Evolutionary conservation across 2,797 vertebrate species (phyloP).

Genomic region (Cuculus canorus): DNA sequence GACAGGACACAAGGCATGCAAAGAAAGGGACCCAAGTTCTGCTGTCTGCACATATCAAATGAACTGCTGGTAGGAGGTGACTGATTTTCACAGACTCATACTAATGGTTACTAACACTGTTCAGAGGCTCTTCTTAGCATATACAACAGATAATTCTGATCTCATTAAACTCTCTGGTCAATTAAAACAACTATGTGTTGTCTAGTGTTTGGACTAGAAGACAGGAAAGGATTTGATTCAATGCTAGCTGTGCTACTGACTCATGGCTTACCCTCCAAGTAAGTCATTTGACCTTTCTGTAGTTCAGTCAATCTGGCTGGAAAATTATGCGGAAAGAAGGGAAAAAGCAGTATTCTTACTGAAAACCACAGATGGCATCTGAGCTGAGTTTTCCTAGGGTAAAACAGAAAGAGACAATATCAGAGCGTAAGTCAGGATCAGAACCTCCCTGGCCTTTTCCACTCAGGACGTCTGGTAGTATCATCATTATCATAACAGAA

Average conservation of each 20-base stretch:
- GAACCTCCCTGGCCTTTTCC: slow-evolving; percentile 51
- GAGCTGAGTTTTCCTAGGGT: slow-evolving; percentile 52
- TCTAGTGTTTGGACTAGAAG: slow-evolving; percentile 40
- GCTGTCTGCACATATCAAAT: not conserved
- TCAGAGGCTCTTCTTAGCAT: not conserved
- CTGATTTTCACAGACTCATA: not conserved
- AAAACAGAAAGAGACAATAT: slow-evolving; percentile 47
- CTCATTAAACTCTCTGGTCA: slow-evolving; percentile 39
- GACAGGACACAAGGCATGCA: not conserved
- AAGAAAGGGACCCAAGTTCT: not conserved
- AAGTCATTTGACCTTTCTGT: slow-evolving; percentile 70
- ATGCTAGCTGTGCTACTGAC: slow-evolving; percentile 55
- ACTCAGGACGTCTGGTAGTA: slow-evolving; percentile 50
- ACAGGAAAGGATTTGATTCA: slow-evolving; percentile 56
- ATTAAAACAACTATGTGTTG: slow-evolving; percentile 12
- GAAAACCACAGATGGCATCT: slow-evolving; percentile 47
- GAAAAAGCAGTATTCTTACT: slow-evolving; percentile 33
- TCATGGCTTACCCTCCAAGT: slow-evolving; percentile 66
- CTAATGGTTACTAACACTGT: not conserved
- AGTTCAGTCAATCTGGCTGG: slow-evolving; percentile 57
- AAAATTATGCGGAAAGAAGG: slow-evolving; percentile 53
- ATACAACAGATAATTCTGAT: not conserved
- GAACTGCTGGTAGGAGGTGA: not conserved
- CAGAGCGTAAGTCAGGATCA: slow-evolving; percentile 40
- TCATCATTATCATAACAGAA: slow-evolving; percentile 63